Evolutionary conservation across 2,888 invertebrate genomes (phyloP), one percentile per base, ranked within the genome.

Genomic region (Vannuccia rotundouncinata): DNA sequence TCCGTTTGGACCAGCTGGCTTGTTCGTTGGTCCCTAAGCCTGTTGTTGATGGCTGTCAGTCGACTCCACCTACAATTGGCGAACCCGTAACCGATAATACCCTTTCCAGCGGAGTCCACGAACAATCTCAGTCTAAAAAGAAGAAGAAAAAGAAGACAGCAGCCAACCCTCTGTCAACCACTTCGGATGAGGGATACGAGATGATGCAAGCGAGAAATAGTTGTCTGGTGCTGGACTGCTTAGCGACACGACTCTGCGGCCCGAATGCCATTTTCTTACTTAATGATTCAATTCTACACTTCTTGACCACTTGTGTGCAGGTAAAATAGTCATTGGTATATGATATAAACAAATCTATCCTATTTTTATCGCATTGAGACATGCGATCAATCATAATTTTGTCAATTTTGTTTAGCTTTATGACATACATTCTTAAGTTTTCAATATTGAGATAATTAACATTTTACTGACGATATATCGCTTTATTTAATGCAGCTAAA

Each of bases 181-280:
- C 10, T 17, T 45, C 45, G 45, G 45, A 45, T 5, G 45, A 45
- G 45, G 45, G 45, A 5, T 45, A 45, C 17, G 45, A 45, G 45
- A 45, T 45, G 45, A 45, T 30, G 2, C 28, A 76, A n/a, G 2
- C 76, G 27, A 22, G 31, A n/a, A 76, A 76, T 30, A 31, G 29
- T 10, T 76, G 76, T 76, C 31, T 76, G 28, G 31, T 76, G n/a
- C 28, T 76, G 5, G 76, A 76, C 29, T 76, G 76, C n/a, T n/a
- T 76, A n/a, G 76, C 76, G 27, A 76, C 76, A n/a, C 13, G 76
- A 30, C 76, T 76, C 5, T 76, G 76, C n/a, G 76, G 76, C 1
- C 76, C 76, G 2, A 76, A 76, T 29, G 31, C 76, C 2, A 30
- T 29, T n/a, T 76, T 29, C 29, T 30, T 76, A n/a, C 29, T 76